A percentile compares a stretch with the other conserved stretches of the same genome.
Conservation (phyloP, 2,113 vertebrate genomes). For the Copsychus sechellarum region DNA sequence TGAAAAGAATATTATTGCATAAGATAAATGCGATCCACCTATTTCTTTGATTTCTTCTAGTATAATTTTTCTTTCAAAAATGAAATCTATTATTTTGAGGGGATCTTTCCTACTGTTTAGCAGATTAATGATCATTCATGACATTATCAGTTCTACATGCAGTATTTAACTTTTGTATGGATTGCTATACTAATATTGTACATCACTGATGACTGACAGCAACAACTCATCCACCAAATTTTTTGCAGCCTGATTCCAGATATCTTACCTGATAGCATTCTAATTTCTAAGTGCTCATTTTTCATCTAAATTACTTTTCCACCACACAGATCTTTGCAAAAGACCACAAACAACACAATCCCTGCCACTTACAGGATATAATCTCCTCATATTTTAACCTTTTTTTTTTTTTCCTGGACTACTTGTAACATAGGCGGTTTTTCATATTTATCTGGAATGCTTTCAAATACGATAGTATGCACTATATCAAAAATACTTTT, state of each 20-base stretch:
- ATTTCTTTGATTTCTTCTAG: constrained; percentile 3
- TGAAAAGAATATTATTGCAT: background rate
- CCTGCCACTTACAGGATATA: background rate
- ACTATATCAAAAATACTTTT: background rate
- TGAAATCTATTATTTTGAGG: background rate
- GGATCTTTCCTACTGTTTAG: background rate
- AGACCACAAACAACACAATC: background rate
- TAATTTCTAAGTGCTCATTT: constrained; percentile 10
- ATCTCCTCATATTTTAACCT: background rate
- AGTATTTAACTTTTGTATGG: background rate
- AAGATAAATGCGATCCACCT: background rate
- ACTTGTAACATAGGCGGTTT: background rate
- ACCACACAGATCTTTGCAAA: background rate
- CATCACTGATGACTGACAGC: background rate
- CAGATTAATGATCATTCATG: background rate
- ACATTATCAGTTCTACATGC: background rate
- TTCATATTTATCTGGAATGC: background rate
- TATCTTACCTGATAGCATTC: background rate
- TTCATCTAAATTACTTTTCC: background rate
- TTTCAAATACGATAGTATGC: background rate
- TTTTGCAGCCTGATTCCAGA: background rate
- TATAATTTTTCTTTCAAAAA: background rate
- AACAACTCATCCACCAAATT: background rate
- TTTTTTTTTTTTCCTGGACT: background rate
- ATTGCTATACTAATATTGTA: background rate